Conservation (phyloP, 2,113 vertebrate species). For the Myxocyprinus asiaticus region DNA sequence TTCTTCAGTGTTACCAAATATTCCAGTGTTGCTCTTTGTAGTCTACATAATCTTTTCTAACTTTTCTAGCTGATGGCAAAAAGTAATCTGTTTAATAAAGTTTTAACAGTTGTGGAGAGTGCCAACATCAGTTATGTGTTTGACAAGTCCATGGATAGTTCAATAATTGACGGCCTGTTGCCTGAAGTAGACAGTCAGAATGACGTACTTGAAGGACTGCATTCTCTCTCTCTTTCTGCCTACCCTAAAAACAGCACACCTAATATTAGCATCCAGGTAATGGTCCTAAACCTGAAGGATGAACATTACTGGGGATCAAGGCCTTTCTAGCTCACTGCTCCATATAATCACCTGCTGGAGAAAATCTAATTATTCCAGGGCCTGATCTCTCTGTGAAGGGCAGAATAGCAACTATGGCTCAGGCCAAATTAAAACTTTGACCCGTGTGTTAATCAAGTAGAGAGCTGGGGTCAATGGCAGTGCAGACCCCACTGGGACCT, state of each 20-base stretch:
- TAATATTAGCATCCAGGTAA: conserved; percentile 60
- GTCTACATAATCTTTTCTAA: no score
- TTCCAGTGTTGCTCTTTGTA: no score
- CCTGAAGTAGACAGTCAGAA: conserved; percentile 13
- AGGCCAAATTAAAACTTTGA: conserved; percentile 67
- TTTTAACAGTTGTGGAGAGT: conserved; percentile 5
- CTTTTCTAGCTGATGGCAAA: background rate
- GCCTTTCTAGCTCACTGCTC: conserved; percentile 69
- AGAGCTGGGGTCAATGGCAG: conserved; percentile 44
- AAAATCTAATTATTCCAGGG: conserved; percentile 73
- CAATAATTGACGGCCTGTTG: background rate
- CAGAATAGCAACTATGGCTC: conserved; percentile 61
- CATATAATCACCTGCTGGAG: conserved; percentile 70
- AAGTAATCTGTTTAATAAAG: background rate
- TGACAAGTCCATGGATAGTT: background rate
- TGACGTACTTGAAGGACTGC: conserved; percentile 29
- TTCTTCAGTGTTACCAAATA: no score
- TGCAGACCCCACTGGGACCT: conserved; percentile 33
- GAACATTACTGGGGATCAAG: conserved; percentile 59
- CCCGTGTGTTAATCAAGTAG: conserved; percentile 65
- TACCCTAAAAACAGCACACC: conserved; percentile 37
- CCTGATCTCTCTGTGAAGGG: conserved; percentile 58
- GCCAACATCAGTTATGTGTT: background rate
- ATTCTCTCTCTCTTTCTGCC: background rate
- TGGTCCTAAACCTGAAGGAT: conserved; percentile 23